These are phyloP conservation scores for Liasis olivaceus DNA, from an alignment of 2,797 vertebrate species.

Conservation along the genomic window DNA sequence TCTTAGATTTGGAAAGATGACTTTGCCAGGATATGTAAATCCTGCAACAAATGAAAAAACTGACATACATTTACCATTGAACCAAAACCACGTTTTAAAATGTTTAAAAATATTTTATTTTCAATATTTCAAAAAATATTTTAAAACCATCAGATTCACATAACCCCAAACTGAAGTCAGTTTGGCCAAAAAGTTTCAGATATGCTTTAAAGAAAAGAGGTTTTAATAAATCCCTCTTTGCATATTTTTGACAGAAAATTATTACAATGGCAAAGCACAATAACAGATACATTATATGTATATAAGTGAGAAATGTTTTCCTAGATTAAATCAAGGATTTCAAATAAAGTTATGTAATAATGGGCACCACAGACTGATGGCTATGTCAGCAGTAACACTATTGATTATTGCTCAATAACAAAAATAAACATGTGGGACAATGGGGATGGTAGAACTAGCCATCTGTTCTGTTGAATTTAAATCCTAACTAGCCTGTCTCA, in stretches of 20 bases:
- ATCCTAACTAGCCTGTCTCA: not conserved
- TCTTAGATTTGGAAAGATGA: not conserved
- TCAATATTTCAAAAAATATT: too few species aligned
- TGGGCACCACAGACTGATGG: not conserved
- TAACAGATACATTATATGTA: not conserved
- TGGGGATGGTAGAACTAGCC: not conserved
- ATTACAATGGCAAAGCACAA: not conserved
- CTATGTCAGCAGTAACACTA: not conserved
- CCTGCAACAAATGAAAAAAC: too few species aligned
- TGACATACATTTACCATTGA: too few species aligned
- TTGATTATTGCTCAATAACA: not conserved
- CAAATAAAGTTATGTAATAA: not conserved
- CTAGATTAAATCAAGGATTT: not conserved
- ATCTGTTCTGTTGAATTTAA: not conserved
- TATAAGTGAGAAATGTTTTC: not conserved
- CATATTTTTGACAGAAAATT: not conserved
- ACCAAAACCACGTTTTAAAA: too few species aligned
- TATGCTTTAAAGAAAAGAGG: not conserved
- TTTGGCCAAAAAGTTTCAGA: too few species aligned
- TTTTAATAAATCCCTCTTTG: not conserved
- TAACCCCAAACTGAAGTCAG: too few species aligned
- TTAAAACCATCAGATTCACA: too few species aligned
- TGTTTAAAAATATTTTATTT: too few species aligned
- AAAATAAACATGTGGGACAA: not conserved
- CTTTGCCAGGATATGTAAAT: not conserved